Evolutionary conservation across 2,797 vertebrate species (phyloP), one percentile per base, ranked within the genome.

Genomic region (Loriculus beryllinus): DNA sequence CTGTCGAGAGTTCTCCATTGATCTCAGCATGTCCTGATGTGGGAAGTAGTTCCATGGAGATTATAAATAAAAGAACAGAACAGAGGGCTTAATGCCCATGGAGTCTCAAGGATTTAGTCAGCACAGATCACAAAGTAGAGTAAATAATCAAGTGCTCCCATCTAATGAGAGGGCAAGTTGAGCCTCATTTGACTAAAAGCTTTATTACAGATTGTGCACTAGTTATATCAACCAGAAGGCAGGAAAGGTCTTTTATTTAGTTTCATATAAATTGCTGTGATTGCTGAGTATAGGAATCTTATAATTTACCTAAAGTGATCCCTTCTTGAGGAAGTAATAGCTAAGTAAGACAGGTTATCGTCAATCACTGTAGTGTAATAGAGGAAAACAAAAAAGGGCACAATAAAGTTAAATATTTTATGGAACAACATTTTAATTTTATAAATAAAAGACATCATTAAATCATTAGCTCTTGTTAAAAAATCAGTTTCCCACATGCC

Each of bases 171-270:
- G 28, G n/a, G 15, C 10, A 68, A 54, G 62, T 19, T 70, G 31
- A 88, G 47, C 35, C 23, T 83, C 72, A 72, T 94, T 92, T 96
- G 72, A 57, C 82, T 91, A 88, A 88, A 94, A 81, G 14, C 22
- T 81, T 90, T 92, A 93, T 93, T 93, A 93, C 23, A 94, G 79
- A 75, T 83, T 81, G 49, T 78, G 40, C 42, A 48, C 37, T 71
- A 39, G 28, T 39, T 83, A 6, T 78, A 78, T 78, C 52, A 86
- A 15, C 21, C 22, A 71, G 72, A 75, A 89, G 26, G 56, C 59
- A 70, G 29, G 28, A 69, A 59, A 72, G 15, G 7, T 82, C 35
- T 71, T 84, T 29, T 86, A 16, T 72, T 69, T 72, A 68, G 15
- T 60, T 80, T 92, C 74, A 69, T 35, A 81, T 37, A 75, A 51